These are phyloP conservation scores for Polyergus mexicanus DNA, from an alignment of 1,140 invertebrate species.

Conservation along the genomic window DNA sequence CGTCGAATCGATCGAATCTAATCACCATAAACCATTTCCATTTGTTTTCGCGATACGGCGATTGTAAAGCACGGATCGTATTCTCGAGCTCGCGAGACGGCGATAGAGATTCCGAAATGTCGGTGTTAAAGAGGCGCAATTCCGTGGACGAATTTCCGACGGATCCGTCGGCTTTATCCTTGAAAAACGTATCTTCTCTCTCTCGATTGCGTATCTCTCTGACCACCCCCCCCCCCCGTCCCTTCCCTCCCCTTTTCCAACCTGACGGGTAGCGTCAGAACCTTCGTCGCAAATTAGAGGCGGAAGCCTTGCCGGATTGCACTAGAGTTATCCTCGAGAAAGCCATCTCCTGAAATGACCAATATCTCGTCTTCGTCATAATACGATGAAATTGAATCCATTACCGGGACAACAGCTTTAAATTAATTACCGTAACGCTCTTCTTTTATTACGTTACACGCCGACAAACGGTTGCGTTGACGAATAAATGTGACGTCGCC, in stretches of 20 bases:
- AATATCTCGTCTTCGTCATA: conserved; percentile 46
- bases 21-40: conserved; percentile 39
- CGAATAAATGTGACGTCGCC: conserved; percentile 15
- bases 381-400: conserved; percentile 29
- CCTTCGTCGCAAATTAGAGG: conserved; percentile 31
- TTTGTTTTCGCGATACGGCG: conserved; percentile 23
- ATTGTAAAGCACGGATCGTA: background rate
- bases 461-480: conserved; percentile 27
- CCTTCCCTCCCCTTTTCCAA: background rate
- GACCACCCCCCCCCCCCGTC: background rate
- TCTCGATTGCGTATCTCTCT: conserved; percentile 1
- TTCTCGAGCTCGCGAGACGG: background rate
- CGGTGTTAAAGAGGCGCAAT: background rate
- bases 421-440: conserved; percentile 53
- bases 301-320: conserved; percentile 14
- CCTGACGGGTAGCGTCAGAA: conserved; percentile 1
- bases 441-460: background rate
- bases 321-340: background rate
- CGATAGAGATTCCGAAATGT: conserved; percentile 25
- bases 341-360: conserved; percentile 16
- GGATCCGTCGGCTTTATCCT: conserved; percentile 36
- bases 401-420: conserved; percentile 9
- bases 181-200: conserved; percentile 14
- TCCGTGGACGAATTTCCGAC: conserved; percentile 21
- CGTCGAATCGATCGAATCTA: conserved; percentile 6